phyloP scores from a whole-genome alignment of 2,888 invertebrate genomes.

The Lasiommata megera region DNA sequence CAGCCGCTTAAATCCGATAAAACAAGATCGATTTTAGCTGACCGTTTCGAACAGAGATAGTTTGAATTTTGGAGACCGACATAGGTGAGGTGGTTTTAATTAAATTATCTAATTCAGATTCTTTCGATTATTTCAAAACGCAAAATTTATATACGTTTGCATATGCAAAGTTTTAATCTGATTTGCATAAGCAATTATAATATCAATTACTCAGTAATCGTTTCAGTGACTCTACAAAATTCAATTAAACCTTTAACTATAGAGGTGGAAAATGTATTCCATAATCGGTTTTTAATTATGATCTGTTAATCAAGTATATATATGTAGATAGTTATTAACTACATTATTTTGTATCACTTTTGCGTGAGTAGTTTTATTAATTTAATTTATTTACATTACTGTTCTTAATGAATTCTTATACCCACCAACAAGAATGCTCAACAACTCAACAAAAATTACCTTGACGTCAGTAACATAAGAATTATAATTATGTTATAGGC shows the following conservation, averaged over 20 bases:
- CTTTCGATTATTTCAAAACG: background rate
- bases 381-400: no score
- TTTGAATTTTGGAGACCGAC: no score
- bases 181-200: constrained; percentile 54
- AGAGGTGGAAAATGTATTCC: constrained; percentile 52
- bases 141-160: background rate
- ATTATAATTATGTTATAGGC: no score
- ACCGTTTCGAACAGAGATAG: no score
- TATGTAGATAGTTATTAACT: background rate
- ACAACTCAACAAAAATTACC: no score
- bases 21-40: no score
- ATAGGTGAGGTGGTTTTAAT: background rate
- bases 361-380: no score
- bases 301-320: constrained; percentile 37
- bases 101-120: background rate
- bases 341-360: no score
- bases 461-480: no score
- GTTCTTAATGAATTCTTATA: no score
- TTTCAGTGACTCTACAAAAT: constrained; percentile 52
- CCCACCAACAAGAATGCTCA: no score
- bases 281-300: constrained; percentile 49
- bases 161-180: constrained; percentile 25
- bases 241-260: constrained; percentile 56
- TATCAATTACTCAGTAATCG: constrained; percentile 51
- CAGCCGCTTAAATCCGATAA: no score